Evolutionary conservation across 53 echinoderm and acorn worm genomes (phyloP), one percentile per base, ranked within the genome.

Genomic region (Arbacia lixula): DNA sequence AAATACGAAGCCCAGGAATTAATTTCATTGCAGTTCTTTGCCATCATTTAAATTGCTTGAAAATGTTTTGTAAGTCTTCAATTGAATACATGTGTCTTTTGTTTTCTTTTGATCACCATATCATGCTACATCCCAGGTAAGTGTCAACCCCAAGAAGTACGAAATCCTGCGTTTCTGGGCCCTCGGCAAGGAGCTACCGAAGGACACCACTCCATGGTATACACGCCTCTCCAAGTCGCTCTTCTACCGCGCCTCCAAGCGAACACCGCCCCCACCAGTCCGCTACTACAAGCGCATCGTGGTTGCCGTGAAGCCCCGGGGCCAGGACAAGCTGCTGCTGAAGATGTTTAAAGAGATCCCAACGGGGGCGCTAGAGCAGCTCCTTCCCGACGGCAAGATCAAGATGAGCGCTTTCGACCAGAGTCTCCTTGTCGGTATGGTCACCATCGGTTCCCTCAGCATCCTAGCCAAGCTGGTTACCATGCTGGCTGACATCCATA

Each of bases 341-440:
- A 99, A 99, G 85, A 99, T 99, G 99, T 99, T 99, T 66, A 99
- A 99, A 76, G 99, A 99, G 80, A 92, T 99, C 35, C 99, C 94
- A 0, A 90, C 92, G 0, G 90, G 89, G 2, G 99, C 92, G 4
- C 85, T 99, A 37, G 99, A 99, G 66, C 99, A 99, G 65, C 46
- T 99, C 3, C 91, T 99, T 4, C 99, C 99, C 0, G 99, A 99
- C 39, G 99, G 99, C 46, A 99, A 92, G 75, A 99, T 99, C 20
- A 78, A 87, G 68, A 99, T 99, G 99, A 93, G 92, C 4, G 85
- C 84, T 5, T 92, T 92, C 60, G 99, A 99, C 39, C 90, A 99
- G 61, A 88, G 92, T 2, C 63, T 99, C 36, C 85, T 99, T 41
- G 92, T 86, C 4, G 76, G 88, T 0, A 86, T 77, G 11, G 89